Base-by-base conservation (phyloP, 2,797 vertebrate genomes). In the Brachyalestes nurse region DNA sequence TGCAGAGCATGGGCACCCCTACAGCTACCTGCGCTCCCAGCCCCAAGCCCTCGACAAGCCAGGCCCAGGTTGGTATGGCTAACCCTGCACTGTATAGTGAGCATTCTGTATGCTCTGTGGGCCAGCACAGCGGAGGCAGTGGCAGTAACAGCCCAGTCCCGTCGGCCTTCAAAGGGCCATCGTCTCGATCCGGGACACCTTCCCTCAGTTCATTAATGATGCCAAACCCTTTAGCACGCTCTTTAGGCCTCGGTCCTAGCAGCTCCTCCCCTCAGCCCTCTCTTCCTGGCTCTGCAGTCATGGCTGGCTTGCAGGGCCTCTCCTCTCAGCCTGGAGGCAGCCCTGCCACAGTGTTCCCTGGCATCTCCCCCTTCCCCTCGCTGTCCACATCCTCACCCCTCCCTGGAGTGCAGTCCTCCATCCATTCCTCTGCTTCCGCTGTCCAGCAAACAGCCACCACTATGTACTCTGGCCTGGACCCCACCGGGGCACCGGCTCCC, bases 101-200 rank as follows among this genome's bases (percentile, higher is more conserved):
- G 19, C 90, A 91, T 73, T 86, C 86, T 45, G 66, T 86, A 2
- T 81, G 70, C 6, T 77, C 82, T 6, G 61, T 93, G 61, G 87
- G 86, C 77, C 91, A 92, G 84, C 94, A 93, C 4, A 21, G 83
- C 0, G 92, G 86, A 25, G 86, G 86, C 85, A 95, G 94, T 72
- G 94, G 94, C 84, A 93, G 93, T 75, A 95, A 91, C 74, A 99
- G 98, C 86, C 97, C 98, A 0, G 95, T 97, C 1, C 96, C 94
- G 42, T 98, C 97, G 0, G 97, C 96, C 75, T 99, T 99, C 87
- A 98, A 97, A 88, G 96, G 97, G 70, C 95, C 95, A 4, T 87
- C 95, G 3, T 87, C 96, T 16, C 96, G 95, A 70, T 93, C 95
- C 0, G 88, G 90, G 13, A 96, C 95, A 0, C 95, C 97, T 3